Percentiles rank a stretch among this genome's conserved stretches.
phyloP scores from a whole-genome alignment of 2,888 invertebrate species.

The Drosophila ezoana region DNA sequence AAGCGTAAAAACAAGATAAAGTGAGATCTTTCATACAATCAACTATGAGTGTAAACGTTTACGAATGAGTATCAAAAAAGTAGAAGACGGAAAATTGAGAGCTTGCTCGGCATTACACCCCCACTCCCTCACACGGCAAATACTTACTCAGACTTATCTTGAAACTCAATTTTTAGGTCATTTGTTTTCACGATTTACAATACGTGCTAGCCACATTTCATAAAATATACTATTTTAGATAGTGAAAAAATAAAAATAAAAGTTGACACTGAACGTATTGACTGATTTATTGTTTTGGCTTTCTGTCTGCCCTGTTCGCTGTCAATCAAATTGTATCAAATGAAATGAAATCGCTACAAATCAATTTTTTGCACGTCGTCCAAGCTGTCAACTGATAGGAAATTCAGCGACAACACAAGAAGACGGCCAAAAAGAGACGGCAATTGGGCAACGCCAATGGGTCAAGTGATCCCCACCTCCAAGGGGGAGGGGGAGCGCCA shows the following conservation, averaged over 20 bases:
- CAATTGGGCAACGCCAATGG: constrained; percentile 2
- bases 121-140: too few species aligned
- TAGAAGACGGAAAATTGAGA: too few species aligned
- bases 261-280: constrained; percentile 24
- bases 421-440: constrained; percentile 1
- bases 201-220: background rate
- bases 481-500: background rate
- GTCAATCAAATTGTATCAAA: constrained; percentile 40
- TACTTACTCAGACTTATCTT: background rate
- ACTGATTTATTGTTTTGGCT: constrained; percentile 29
- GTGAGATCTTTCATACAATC: too few species aligned
- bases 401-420: constrained; percentile 8
- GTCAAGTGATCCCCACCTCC: constrained; percentile 15
- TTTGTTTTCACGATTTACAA: constrained; percentile 11
- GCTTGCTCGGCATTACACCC: too few species aligned
- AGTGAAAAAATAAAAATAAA: constrained; percentile 4
- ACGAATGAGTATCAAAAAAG: background rate
- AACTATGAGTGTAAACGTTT: background rate
- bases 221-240: constrained; percentile 2
- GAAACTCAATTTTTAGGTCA: background rate
- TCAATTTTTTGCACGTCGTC: constrained; percentile 6
- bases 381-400: constrained; percentile 31
- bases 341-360: constrained; percentile 16
- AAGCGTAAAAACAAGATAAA: too few species aligned
- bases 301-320: constrained; percentile 12